These are phyloP conservation scores for Philereme transversata DNA, from an alignment of 2,888 invertebrate species.

Conservation along the genomic window DNA sequence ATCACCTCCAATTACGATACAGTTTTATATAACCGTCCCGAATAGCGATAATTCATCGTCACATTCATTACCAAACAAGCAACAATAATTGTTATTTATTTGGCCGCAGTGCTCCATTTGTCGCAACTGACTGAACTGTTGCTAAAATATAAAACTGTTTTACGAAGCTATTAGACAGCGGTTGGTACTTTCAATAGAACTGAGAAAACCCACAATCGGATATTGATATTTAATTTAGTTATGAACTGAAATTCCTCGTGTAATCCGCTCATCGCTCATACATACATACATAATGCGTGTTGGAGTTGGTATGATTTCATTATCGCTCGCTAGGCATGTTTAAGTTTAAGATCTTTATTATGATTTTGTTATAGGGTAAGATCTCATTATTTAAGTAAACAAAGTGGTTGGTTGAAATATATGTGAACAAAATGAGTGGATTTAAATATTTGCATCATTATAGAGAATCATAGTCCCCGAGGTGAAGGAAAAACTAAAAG, in stretches of 20 bases:
- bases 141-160: slow-evolving; percentile 18
- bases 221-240: slow-evolving; percentile 5
- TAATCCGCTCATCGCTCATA: background rate
- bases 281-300: too few relatives aligned
- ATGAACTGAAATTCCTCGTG: slow-evolving; percentile 5
- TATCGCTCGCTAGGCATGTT: too few relatives aligned
- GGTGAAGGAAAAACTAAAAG: background rate
- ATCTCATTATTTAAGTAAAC: background rate
- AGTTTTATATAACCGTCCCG: slow-evolving; percentile 32
- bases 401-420: too few relatives aligned
- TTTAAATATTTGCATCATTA: background rate
- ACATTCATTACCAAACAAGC: slow-evolving; percentile 35
- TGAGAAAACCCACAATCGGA: slow-evolving; percentile 17
- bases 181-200: slow-evolving; percentile 4
- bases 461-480: background rate
- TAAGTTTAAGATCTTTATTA: background rate
- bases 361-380: background rate
- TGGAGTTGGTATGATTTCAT: too few relatives aligned
- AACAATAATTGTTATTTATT: slow-evolving; percentile 30
- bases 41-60: slow-evolving; percentile 30
- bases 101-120: slow-evolving; percentile 31
- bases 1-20: slow-evolving; percentile 5
- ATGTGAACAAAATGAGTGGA: too few relatives aligned
- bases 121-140: slow-evolving; percentile 30
- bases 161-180: slow-evolving; percentile 31